Evolutionary conservation across 2,888 invertebrate species (phyloP), one percentile per base, ranked within the genome.

Genomic region (Strigamia crassipes): DNA sequence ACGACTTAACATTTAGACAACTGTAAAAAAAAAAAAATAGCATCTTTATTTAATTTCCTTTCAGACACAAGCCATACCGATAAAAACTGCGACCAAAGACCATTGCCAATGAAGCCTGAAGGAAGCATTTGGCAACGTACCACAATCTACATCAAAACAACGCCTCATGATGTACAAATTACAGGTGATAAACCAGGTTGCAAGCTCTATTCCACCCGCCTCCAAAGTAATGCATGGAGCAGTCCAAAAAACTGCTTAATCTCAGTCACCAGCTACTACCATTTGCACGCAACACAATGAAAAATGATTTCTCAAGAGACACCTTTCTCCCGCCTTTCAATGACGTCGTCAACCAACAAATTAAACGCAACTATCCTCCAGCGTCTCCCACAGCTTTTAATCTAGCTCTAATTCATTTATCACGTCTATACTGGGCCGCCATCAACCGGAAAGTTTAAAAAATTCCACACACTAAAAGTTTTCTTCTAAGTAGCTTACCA

Each of bases 231-330:
- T 73, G 73, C 13, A 73, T 31, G 56, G 21, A 56, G 18, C 56
- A 18, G 18, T 21, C 56, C 56, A 56, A 56, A 56, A 56, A 56
- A 56, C 56, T 56, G 18, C 56, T 73, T 73, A 73, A 73, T 73
- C 73, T 73, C 73, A 31, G 73, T 73, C 56, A 56, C n/a, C 56
- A 56, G 56, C 56, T 18, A 56, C 56, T 21, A 56, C 27, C 73
- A 31, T 73, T 73, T 73, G 73, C 73, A 73, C 73, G 73, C 73
- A 73, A 73, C 73, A 73, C 73, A 73, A 73, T 73, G 73, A 73
- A 73, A 73, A 73, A 73, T 73, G 73, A 73, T 73, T 73, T 73
- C 73, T 73, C 73, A 73, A 73, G 73, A 73, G 73, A 73, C 73
- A 73, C 73, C 73, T 73, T 73, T 73, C 27, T 31, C 12, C 27